phyloP scores from a whole-genome alignment of 1,140 invertebrate genomes.

The Drosophila sproati region DNA sequence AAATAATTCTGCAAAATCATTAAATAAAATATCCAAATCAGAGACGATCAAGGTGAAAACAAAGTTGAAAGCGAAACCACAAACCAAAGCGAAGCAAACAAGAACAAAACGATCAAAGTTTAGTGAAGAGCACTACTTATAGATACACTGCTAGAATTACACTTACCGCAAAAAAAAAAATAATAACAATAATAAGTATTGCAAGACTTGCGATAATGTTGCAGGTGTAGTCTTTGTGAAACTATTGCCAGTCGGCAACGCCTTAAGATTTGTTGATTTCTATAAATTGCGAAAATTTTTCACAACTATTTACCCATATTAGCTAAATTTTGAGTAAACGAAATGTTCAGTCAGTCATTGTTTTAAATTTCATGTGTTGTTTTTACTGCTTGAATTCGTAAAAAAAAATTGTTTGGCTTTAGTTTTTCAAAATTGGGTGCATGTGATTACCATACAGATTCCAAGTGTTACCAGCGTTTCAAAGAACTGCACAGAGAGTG shows the following conservation, averaged over 20 bases:
- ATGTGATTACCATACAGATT: constrained; percentile 17
- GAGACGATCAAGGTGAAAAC: constrained; percentile 28
- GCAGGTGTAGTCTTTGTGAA: background rate
- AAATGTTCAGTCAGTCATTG: constrained; percentile 9
- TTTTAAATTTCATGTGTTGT: constrained; percentile 32
- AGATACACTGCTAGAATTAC: constrained; percentile 9
- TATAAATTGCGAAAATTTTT: no score
- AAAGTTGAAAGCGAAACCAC: constrained; percentile 22
- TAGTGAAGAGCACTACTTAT: background rate
- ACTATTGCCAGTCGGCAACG: background rate
- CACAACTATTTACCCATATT: no score
- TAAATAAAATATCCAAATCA: background rate
- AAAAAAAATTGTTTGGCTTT: constrained; percentile 22
- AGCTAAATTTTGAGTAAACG: no score
- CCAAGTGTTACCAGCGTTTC: constrained; percentile 7
- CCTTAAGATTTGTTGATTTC: no score
- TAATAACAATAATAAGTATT: background rate
- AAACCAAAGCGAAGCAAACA: constrained; percentile 6
- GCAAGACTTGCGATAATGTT: background rate
- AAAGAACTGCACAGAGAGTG: background rate
- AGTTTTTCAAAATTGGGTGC: constrained; percentile 27
- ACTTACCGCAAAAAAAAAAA: background rate
- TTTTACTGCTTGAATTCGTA: constrained; percentile 18
- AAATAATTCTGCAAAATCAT: constrained; percentile 8
- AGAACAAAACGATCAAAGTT: background rate